These are phyloP conservation scores for Aurelia sp. DNA, from an alignment of 30 jellyfish, hydroid and myxozoan species.

Conservation along the genomic window DNA sequence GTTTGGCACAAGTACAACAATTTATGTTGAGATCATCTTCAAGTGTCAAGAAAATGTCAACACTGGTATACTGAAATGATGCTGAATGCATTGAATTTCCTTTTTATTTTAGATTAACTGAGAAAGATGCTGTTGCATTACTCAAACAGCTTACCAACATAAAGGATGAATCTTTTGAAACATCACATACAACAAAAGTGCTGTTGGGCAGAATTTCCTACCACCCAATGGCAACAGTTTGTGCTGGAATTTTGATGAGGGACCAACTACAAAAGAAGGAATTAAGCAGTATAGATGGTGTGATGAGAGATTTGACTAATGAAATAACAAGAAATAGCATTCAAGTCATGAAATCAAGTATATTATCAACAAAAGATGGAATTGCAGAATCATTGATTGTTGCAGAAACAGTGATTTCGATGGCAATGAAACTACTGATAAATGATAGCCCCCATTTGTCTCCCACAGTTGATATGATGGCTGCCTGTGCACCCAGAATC, in stretches of 20 bases:
- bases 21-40: too few species aligned
- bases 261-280: conserved; percentile 55
- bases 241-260: conserved; percentile 78
- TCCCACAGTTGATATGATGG: conserved; percentile 81
- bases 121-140: conserved; percentile 60
- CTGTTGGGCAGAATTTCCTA: conserved; percentile 30
- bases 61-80: conserved; percentile 10
- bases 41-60: too few species aligned
- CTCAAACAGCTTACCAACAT: conserved; percentile 67
- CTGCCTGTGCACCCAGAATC: conserved; percentile 78
- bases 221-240: conserved; percentile 81
- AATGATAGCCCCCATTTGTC: conserved; percentile 56
- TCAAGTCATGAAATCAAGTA: conserved; percentile 41
- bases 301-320: conserved; percentile 40
- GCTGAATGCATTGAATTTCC: background rate
- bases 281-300: conserved; percentile 77
- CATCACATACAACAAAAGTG: conserved; percentile 42
- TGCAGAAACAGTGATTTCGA: conserved; percentile 87
- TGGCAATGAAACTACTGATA: conserved; percentile 62
- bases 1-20: too few species aligned
- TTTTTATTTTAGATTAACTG: conserved; percentile 57
- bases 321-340: conserved; percentile 46
- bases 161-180: conserved; percentile 48
- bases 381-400: conserved; percentile 64
- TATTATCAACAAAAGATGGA: conserved; percentile 23